Base-by-base conservation (phyloP, 2,797 vertebrate species). In the Crocodylus rhombifer region DNA sequence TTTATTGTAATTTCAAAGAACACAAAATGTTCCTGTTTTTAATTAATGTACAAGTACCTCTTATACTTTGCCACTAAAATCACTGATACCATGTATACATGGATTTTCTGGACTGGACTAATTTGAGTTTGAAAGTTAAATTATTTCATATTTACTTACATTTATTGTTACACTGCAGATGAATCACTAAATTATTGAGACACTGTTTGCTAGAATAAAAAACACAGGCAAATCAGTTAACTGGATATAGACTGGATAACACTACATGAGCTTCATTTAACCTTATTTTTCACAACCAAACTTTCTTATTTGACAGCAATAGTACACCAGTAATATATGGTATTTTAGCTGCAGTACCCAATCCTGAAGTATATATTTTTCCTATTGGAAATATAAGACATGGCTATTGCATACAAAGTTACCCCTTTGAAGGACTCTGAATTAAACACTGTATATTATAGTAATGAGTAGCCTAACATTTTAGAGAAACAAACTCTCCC, bases 81-180 rank as follows among this genome's bases (percentile, higher is more conserved):
- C 64, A 71, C 90, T 86, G 86, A 86, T 89, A 69, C 36, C 62
- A n/a, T 86, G 82, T 92, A 88, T 71, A 67, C 87, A 67, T 63
- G 67, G 36, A 5, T 14, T 84, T 91, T 94, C 71, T 84, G 33
- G 30, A 67, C 71, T 30, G n/a, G 51, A 92, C 90, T 57, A 69
- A 55, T 80, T 77, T 85, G 65, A 89, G 89, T 56, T 84, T 60
- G 77, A 16, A n/a, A 77, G 51, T 76, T 80, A 90, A 91, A 69
- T 67, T 82, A 62, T 95, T 25, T 42, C n/a, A 11, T 67, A 16
- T 80, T 81, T 88, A 97, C 98, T 99, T 97, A 99, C 99, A 57
- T 88, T 98, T 98, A 88, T 97, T 97, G 90, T 98, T 97, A 92
- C 99, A 99, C 25, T 93, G 97, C 82, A 99, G 96, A 20, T 97